Percentiles rank a stretch among this genome's conserved stretches.
Evolutionary conservation across 1,140 invertebrate genomes (phyloP).

Genomic region (Latrodectus geometricus): DNA sequence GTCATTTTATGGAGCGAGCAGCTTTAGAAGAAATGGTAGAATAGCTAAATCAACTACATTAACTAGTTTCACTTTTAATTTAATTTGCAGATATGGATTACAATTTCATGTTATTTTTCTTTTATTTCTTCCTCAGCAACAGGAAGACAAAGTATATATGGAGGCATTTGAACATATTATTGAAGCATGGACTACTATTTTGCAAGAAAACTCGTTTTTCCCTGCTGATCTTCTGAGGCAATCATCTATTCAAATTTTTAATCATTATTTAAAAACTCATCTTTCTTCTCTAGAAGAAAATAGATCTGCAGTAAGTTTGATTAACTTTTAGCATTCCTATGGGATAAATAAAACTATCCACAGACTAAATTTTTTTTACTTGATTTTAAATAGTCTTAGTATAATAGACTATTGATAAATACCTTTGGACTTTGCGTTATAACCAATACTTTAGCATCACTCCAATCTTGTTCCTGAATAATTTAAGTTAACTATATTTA

Average conservation of each 20-base stretch:
- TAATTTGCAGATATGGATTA: not conserved
- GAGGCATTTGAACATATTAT: slow-evolving; percentile 85
- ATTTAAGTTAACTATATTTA: too few species aligned
- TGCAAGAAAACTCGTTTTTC: slow-evolving; percentile 74
- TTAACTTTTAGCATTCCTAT: too few species aligned
- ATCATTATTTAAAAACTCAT: slow-evolving; percentile 84
- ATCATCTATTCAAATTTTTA: slow-evolving; percentile 75
- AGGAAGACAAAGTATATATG: slow-evolving; percentile 78
- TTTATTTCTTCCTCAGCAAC: slow-evolving; percentile 43
- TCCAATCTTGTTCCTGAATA: too few species aligned
- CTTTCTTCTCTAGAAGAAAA: slow-evolving; percentile 84
- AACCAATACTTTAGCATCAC: too few species aligned
- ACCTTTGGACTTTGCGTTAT: too few species aligned
- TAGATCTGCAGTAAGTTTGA: slow-evolving; percentile 71
- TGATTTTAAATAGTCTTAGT: too few species aligned
- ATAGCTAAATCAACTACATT: not conserved
- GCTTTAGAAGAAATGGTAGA: slow-evolving; percentile 81
- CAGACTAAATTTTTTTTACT: too few species aligned
- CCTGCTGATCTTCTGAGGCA: slow-evolving; percentile 72
- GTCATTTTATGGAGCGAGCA: slow-evolving; percentile 79
- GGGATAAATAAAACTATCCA: too few species aligned
- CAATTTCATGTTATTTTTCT: not conserved
- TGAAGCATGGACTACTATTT: slow-evolving; percentile 81
- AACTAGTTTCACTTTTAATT: not conserved
- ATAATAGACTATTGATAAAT: too few species aligned